phyloP scores from a whole-genome alignment of 1,140 invertebrate genomes.

The Drosophila insularis region DNA sequence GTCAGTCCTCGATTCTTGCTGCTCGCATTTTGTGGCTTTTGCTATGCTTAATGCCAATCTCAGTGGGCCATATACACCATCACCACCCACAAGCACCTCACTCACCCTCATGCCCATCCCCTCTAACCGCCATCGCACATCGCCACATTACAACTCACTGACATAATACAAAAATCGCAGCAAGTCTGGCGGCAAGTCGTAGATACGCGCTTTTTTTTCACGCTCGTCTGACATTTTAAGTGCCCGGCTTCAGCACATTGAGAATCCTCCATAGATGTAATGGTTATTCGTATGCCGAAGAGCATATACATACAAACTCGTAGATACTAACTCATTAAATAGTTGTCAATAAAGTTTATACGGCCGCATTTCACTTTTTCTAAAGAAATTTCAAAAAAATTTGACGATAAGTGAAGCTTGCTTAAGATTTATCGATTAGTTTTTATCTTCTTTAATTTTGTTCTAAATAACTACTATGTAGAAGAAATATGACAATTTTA shows the following conservation, averaged over 20 bases:
- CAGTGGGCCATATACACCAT: slow-evolving; percentile 23
- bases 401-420: too few species aligned
- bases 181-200: slow-evolving; percentile 67
- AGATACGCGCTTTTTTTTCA: slow-evolving; percentile 63
- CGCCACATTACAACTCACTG: slow-evolving; percentile 55
- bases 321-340: neutral
- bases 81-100: neutral
- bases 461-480: too few species aligned
- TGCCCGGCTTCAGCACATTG: neutral
- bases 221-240: slow-evolving; percentile 21
- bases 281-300: neutral
- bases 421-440: too few species aligned
- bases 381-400: too few species aligned
- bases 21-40: slow-evolving; percentile 64
- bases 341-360: too few species aligned
- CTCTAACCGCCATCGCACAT: neutral
- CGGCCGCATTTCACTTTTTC: too few species aligned
- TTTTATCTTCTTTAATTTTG: too few species aligned
- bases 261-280: neutral
- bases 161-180: slow-evolving; percentile 68
- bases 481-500: too few species aligned
- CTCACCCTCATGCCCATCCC: neutral
- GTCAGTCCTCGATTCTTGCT: slow-evolving; percentile 48
- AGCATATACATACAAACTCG: neutral
- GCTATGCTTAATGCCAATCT: slow-evolving; percentile 68